Conservation (phyloP, 2,113 vertebrate genomes). For the Lipophrys pholis region DNA sequence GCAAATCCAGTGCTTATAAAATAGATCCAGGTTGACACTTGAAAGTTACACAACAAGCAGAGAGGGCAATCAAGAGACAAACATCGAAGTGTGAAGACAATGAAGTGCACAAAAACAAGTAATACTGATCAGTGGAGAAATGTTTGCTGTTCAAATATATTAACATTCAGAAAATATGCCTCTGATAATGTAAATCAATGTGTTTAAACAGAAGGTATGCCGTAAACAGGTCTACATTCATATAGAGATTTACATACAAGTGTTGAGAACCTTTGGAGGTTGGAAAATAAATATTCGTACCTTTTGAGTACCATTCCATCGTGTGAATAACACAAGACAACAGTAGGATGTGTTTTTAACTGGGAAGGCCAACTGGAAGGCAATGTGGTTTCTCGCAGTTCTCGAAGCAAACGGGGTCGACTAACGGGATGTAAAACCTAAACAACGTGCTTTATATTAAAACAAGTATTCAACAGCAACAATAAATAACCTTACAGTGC, state of each 20-base stretch:
- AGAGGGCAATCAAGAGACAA: background rate
- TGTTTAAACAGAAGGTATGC: background rate
- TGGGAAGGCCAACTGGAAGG: too few species aligned
- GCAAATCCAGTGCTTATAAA: conserved; percentile 65
- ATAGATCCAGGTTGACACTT: conserved; percentile 46
- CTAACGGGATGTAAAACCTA: background rate
- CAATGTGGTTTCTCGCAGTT: background rate
- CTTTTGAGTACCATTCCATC: background rate
- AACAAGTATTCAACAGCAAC: conserved; percentile 18
- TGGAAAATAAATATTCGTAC: conserved; percentile 6
- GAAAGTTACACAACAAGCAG: conserved; percentile 43
- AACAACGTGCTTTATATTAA: conserved; percentile 24
- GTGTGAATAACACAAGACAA: too few species aligned
- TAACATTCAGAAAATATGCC: background rate
- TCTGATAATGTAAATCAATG: background rate
- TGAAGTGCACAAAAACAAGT: conserved; percentile 22
- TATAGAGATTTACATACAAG: conserved; percentile 9
- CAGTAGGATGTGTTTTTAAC: too few species aligned
- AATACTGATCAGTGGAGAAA: conserved; percentile 27
- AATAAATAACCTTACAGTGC: conserved; percentile 76
- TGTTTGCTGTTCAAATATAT: conserved; percentile 7
- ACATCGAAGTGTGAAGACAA: conserved; percentile 11
- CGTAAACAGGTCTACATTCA: conserved; percentile 51
- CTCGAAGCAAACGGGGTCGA: background rate
- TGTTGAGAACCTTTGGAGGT: conserved; percentile 35